These are phyloP conservation scores for Tenthredo scrophulariae DNA, from an alignment of 2,888 invertebrate species.

Conservation along the genomic window DNA sequence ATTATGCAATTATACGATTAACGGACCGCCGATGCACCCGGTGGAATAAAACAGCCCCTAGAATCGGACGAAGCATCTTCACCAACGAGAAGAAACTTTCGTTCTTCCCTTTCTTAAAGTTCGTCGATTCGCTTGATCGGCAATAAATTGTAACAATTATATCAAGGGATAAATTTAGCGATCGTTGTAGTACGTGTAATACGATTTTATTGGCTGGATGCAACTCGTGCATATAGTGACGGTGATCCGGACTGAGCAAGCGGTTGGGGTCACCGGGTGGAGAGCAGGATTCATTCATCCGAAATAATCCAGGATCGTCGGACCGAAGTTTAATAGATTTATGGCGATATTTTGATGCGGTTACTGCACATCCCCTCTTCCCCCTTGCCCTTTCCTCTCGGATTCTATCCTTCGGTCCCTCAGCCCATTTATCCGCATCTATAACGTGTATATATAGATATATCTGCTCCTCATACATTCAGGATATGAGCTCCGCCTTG, in stretches of 20 bases:
- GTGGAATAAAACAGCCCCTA: neutral
- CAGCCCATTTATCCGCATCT: conserved; percentile 29
- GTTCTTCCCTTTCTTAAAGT: neutral
- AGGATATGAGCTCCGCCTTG: conserved; percentile 27
- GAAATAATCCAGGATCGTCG: conserved; percentile 62
- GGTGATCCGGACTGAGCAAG: conserved; percentile 11
- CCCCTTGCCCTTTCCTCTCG: neutral
- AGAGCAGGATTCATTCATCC: conserved; percentile 55
- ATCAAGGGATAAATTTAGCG: neutral
- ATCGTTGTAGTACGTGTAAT: neutral
- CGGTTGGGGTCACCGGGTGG: neutral
- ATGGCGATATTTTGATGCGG: conserved; percentile 59
- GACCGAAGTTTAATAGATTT: conserved; percentile 58
- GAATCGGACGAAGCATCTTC: neutral
- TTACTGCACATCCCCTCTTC: conserved; percentile 6
- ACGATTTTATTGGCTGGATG: neutral
- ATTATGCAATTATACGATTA: conserved; percentile 42
- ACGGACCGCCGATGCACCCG: conserved; percentile 4
- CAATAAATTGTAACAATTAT: neutral
- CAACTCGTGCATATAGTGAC: conserved; percentile 30
- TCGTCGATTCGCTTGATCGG: neutral
- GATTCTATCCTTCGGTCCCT: neutral
- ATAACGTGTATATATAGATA: neutral
- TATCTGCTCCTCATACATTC: neutral
- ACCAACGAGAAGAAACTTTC: too few relatives aligned